Conservation (phyloP, 2,888 invertebrate genomes). For the Diaperis boleti region DNA sequence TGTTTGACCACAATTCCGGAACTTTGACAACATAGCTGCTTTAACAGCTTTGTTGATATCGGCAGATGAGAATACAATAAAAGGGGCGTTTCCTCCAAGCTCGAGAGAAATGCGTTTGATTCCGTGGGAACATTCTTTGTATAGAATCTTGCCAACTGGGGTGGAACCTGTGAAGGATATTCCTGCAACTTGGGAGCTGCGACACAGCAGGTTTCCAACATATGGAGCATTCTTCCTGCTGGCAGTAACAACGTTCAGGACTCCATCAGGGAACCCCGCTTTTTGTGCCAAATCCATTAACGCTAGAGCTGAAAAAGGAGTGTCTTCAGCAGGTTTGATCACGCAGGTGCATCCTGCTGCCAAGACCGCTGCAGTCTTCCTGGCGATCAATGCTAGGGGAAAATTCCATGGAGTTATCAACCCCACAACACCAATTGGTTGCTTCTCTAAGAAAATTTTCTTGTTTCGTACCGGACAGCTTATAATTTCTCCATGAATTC, state of each 20-base stretch:
- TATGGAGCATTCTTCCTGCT: constrained; percentile 79
- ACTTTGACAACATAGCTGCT: constrained; percentile 92
- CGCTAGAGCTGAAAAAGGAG: not conserved
- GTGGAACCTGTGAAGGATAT: constrained; percentile 98
- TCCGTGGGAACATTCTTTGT: constrained; percentile 85
- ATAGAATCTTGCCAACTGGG: constrained; percentile 88
- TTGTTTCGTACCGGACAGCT: too few relatives aligned
- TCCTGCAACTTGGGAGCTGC: too few relatives aligned
- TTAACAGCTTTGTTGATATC: constrained; percentile 86
- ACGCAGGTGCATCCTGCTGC: not conserved
- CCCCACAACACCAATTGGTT: not conserved
- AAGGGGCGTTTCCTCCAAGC: constrained; percentile 98
- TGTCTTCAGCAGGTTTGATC: not conserved
- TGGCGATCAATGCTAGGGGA: not conserved
- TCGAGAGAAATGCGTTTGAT: constrained; percentile 92
- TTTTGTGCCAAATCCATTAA: constrained; percentile 85
- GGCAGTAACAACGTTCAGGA: constrained; percentile 90
- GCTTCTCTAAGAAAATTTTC: not conserved
- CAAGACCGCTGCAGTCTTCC: not conserved
- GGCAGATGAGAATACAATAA: constrained; percentile 94
- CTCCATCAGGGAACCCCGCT: constrained; percentile 93
- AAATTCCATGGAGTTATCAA: not conserved
- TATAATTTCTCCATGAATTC: not conserved
- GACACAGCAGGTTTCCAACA: too few relatives aligned
- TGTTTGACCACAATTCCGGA: constrained; percentile 96